These are phyloP conservation scores for Scaptomyza cyrtandrae DNA, from an alignment of 2,888 invertebrate species.

Conservation along the genomic window DNA sequence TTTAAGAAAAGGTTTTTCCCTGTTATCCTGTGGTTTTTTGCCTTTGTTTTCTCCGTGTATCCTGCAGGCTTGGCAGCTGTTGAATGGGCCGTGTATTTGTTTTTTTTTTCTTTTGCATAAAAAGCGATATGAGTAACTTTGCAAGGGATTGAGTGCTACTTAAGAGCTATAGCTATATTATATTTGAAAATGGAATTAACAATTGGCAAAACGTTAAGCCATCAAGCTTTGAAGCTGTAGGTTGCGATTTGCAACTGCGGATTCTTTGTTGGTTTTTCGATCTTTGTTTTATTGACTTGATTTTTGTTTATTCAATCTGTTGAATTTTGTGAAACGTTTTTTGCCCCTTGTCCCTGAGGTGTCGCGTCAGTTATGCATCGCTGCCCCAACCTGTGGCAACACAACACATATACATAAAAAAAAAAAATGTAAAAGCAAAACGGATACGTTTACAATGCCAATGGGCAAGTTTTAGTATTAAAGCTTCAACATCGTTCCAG, in stretches of 20 bases:
- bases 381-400: constrained; percentile 27
- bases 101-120: background rate
- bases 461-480: constrained; percentile 18
- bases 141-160: background rate
- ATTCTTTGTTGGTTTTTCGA: constrained; percentile 5
- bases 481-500: constrained; percentile 22
- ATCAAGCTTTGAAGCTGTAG: too few relatives aligned
- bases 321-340: constrained; percentile 35
- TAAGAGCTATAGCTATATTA: too few relatives aligned
- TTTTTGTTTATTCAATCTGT: constrained; percentile 41
- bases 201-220: too few relatives aligned
- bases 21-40: background rate
- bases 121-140: constrained; percentile 7
- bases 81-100: constrained; percentile 3
- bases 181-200: too few relatives aligned
- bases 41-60: constrained; percentile 6
- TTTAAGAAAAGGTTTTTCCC: background rate
- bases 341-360: constrained; percentile 32
- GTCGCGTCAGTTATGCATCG: constrained; percentile 53
- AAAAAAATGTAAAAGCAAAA: constrained; percentile 6
- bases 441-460: constrained; percentile 6
- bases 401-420: constrained; percentile 14
- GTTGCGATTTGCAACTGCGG: background rate
- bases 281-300: constrained; percentile 40
- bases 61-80: constrained; percentile 12